Conservation (phyloP, 2,888 invertebrate genomes). For the Tuberolachnus salignus region DNA sequence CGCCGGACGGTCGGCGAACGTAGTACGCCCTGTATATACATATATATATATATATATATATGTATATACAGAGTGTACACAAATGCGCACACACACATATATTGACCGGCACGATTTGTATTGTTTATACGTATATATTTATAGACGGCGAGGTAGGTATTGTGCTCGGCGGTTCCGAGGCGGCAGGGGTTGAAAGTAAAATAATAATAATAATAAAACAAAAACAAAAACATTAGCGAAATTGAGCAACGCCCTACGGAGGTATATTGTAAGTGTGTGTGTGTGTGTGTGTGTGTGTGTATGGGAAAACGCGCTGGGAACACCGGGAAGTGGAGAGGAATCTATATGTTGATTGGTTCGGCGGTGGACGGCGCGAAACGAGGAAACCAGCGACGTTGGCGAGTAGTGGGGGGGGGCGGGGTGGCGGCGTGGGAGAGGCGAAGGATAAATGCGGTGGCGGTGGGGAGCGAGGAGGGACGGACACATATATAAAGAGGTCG, state of each 20-base stretch:
- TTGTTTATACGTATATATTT: neutral
- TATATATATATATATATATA: neutral
- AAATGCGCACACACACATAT: neutral
- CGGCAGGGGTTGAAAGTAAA: neutral
- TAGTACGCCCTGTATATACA: neutral
- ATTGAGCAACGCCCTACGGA: slow-evolving; percentile 51
- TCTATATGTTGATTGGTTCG: slow-evolving; percentile 53
- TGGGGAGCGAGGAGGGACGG: neutral
- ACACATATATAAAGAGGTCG: neutral
- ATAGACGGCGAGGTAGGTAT: neutral
- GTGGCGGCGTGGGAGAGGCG: no score
- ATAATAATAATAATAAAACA: slow-evolving; percentile 1
- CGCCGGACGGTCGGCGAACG: neutral
- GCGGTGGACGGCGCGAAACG: slow-evolving; percentile 3
- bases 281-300: slow-evolving; percentile 3
- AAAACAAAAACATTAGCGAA: slow-evolving; percentile 50
- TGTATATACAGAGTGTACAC: neutral
- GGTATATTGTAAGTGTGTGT: slow-evolving; percentile 1
- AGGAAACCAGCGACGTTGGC: neutral
- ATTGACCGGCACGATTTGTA: neutral
- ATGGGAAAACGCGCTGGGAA: slow-evolving; percentile 10
- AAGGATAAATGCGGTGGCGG: no score
- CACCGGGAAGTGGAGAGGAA: neutral
- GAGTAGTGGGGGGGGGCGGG: neutral
- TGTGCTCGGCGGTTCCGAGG: neutral